Evolutionary conservation across 2,113 vertebrate species (phyloP).

Genomic region (Rhinichthys klamathensis): DNA sequence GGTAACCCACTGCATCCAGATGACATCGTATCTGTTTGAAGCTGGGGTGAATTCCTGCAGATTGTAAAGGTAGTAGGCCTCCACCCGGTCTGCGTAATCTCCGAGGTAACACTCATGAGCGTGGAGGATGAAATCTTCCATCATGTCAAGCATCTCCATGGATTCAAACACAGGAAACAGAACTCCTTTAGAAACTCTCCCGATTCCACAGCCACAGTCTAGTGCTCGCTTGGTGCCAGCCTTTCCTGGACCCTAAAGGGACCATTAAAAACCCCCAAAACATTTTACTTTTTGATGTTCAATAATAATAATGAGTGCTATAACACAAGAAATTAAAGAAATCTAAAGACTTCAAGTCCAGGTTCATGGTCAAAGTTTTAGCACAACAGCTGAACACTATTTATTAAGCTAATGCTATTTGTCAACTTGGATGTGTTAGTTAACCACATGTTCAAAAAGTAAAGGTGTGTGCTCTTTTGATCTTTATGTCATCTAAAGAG

Average conservation of each 20-base stretch:
- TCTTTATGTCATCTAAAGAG: not conserved
- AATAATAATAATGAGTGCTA: not conserved
- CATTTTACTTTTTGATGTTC: not conserved
- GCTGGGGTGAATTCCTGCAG: conserved; percentile 89
- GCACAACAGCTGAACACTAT: conserved; percentile 20
- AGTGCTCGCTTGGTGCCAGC: conserved; percentile 84
- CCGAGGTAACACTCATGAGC: conserved; percentile 89
- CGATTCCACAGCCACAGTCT: conserved; percentile 93
- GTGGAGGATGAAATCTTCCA: conserved; percentile 89
- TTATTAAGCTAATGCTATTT: not conserved
- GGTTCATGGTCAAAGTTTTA: no score
- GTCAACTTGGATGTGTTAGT: conserved; percentile 21
- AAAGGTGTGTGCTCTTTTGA: not conserved
- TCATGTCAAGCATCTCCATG: conserved; percentile 94
- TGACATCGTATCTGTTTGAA: conserved; percentile 85
- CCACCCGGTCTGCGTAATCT: conserved; percentile 80
- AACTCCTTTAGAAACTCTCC: conserved; percentile 90
- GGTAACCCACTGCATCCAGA: conserved; percentile 98
- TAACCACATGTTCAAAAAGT: not conserved
- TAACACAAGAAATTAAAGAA: no score
- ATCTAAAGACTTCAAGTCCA: no score
- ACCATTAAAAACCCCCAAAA: not conserved
- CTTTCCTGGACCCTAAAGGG: conserved; percentile 83
- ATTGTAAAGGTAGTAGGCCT: conserved; percentile 88
- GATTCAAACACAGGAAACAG: conserved; percentile 89